These are phyloP conservation scores for Iselma pallidipennis DNA, from an alignment of 2,888 invertebrate genomes.

Conservation along the genomic window DNA sequence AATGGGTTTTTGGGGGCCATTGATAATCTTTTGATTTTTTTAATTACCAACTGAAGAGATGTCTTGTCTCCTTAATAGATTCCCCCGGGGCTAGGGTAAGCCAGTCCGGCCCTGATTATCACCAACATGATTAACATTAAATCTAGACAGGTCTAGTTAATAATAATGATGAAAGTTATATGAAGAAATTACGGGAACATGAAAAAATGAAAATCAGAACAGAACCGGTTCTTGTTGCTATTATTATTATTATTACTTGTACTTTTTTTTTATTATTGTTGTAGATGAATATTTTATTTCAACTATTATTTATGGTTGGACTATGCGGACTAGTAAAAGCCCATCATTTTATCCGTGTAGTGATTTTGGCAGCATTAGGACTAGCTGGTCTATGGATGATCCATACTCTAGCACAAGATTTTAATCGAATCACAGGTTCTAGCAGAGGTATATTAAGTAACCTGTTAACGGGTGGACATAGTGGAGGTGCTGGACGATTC, in stretches of 20 bases:
- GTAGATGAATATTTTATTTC: constrained; percentile 39
- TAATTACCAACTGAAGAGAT: too few species aligned
- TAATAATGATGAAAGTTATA: neutral
- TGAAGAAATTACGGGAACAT: neutral
- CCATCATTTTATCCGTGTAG: constrained; percentile 51
- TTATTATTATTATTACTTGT: too few species aligned
- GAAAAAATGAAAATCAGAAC: neutral
- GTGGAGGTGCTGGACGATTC: constrained; percentile 19
- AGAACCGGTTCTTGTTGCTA: neutral
- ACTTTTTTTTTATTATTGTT: constrained; percentile 1
- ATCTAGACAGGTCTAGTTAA: neutral
- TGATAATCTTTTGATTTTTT: too few species aligned
- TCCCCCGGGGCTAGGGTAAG: too few species aligned
- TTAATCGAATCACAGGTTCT: constrained; percentile 45
- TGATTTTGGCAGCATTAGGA: constrained; percentile 54
- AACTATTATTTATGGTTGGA: constrained; percentile 30
- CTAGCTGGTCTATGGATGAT: constrained; percentile 57
- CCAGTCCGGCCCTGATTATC: too few species aligned
- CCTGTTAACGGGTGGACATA: constrained; percentile 1
- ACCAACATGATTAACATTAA: too few species aligned
- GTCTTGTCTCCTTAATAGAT: too few species aligned
- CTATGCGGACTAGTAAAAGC: constrained; percentile 48
- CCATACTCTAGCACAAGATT: constrained; percentile 56
- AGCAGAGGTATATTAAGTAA: too few species aligned
- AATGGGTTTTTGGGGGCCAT: too few species aligned